Percentiles rank a stretch among this genome's conserved stretches.
phyloP scores from a whole-genome alignment of 92 coral and sea anemone species.

The Zoanthus sociatus region DNA sequence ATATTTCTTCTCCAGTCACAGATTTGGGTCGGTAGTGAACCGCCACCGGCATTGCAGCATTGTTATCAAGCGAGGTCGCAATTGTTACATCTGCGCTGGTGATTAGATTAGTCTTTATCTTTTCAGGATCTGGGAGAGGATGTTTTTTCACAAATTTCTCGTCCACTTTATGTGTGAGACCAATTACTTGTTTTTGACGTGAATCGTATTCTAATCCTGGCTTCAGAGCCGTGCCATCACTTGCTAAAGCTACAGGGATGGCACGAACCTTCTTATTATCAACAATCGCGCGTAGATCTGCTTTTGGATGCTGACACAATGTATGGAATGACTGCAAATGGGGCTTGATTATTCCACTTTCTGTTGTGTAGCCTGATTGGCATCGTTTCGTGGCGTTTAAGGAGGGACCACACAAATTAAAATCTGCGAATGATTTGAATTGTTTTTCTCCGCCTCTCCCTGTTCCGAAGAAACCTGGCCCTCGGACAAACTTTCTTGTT shows the following conservation, averaged over 20 bases:
- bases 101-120: slow-evolving; percentile 55
- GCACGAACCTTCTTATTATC: slow-evolving; percentile 41
- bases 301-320: slow-evolving; percentile 54
- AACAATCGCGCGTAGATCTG: slow-evolving; percentile 40
- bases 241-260: slow-evolving; percentile 52
- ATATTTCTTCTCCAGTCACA: slow-evolving; percentile 44
- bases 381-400: slow-evolving; percentile 47
- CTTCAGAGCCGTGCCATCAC: slow-evolving; percentile 62
- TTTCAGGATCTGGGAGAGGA: slow-evolving; percentile 54
- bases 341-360: slow-evolving; percentile 61
- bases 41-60: slow-evolving; percentile 61
- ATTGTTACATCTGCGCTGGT: slow-evolving; percentile 54
- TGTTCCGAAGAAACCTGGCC: slow-evolving; percentile 62
- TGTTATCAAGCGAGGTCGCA: slow-evolving; percentile 54
- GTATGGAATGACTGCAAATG: slow-evolving; percentile 53
- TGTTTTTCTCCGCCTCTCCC: slow-evolving; percentile 49
- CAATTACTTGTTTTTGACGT: slow-evolving; percentile 60
- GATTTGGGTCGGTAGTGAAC: slow-evolving; percentile 59
- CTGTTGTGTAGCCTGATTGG: slow-evolving; percentile 65
- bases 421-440: slow-evolving; percentile 57
- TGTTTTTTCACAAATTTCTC: slow-evolving; percentile 17
- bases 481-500: slow-evolving; percentile 59
- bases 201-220: slow-evolving; percentile 61
- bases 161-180: slow-evolving; percentile 56
- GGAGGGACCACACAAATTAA: slow-evolving; percentile 61